Base-by-base conservation (phyloP, 2,797 vertebrate species). In the Phoeniculus purpureus region DNA sequence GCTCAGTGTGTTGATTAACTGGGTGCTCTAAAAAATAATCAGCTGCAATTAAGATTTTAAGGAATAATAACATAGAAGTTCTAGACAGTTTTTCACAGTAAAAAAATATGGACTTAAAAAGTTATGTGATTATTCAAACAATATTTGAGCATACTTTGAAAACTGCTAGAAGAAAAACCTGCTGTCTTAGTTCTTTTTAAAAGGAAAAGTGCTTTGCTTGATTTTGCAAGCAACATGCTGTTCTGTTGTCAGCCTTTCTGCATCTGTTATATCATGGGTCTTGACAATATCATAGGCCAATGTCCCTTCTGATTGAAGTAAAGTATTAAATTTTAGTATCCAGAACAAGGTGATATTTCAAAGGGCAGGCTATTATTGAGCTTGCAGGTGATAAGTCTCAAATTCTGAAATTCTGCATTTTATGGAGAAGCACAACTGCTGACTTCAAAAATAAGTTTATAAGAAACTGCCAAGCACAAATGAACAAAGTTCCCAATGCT, bases 261-360 rank as follows among this genome's bases (percentile, higher is more conserved):
- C 65, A 93, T 94, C 66, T 82, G 52, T 86, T 94, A 92, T 79
- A 95, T 82, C 85, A 91, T 80, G 54, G 83, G 86, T 61, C 55
- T 88, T 95, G 93, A 95, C 91, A 96, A 89, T 56, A 90, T 76
- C 85, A 90, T 73, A 96, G 92, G 83, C 89, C 86, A 85, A 82
- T 91, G 91, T 97, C 89, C 80, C 65, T 93, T 96, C 93, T 94
- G 93, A 95, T 91, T 96, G 88, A 97, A 96, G 93, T 96, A 96
- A 96, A 97, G 78, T 96, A 96, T 97, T 97, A 96, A 89, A 91
- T 89, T 90, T 84, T 96, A 94, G 85, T 94, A 65, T 77, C 84
- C 56, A 94, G 85, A 87, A 95, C 73, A 96, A 94, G 89, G 92
- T 94, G 92, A 91, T 96, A 95, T 96, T 97, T 96, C 92, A 96